Evolutionary conservation across 1,140 invertebrate species (phyloP).

Genomic region (Teleogryllus occipitalis): DNA sequence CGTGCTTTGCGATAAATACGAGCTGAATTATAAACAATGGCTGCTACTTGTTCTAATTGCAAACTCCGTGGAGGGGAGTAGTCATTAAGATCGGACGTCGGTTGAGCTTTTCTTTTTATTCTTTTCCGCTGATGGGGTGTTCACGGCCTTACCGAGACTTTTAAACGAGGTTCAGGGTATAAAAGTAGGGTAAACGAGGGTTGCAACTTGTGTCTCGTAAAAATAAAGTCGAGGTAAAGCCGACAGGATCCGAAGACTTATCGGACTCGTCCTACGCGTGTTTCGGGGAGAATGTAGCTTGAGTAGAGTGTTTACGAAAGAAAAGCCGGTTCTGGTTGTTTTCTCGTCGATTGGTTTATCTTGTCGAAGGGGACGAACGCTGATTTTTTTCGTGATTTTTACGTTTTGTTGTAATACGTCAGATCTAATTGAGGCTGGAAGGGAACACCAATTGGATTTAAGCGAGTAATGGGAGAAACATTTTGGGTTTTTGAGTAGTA

Average conservation of each 20-base stretch:
- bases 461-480: too few species aligned
- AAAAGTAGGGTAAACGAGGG: not conserved
- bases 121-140: not conserved
- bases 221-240: not conserved
- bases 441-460: too few species aligned
- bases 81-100: not conserved
- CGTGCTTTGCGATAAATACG: not conserved
- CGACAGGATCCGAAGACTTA: not conserved
- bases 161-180: not conserved
- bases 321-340: too few species aligned
- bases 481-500: too few species aligned
- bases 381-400: too few species aligned
- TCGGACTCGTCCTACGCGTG: not conserved
- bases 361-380: too few species aligned
- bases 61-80: not conserved
- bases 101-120: not conserved
- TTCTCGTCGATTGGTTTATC: too few species aligned
- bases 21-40: not conserved
- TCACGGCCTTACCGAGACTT: not conserved
- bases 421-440: too few species aligned
- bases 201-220: not conserved
- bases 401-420: too few species aligned
- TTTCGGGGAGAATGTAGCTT: not conserved
- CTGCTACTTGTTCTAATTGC: not conserved
- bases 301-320: too few species aligned